A percentile compares a stretch with the other conserved stretches of the same genome.
Conservation (phyloP, 2,888 invertebrate species). For the Noctua pronuba region DNA sequence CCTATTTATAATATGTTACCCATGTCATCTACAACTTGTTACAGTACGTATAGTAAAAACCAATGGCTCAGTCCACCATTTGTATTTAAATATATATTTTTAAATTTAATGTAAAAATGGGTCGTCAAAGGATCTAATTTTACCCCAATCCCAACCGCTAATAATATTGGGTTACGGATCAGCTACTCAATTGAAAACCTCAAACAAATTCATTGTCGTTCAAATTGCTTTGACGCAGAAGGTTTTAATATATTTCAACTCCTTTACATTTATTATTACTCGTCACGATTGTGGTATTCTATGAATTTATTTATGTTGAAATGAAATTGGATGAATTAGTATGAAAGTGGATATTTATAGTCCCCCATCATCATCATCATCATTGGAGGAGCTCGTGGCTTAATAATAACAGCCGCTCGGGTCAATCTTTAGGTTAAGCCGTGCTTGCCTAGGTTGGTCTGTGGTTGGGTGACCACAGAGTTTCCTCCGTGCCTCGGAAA, state of each 20-base stretch:
- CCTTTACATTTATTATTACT: not conserved
- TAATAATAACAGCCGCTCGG: too few relatives aligned
- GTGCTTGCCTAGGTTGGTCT: too few relatives aligned
- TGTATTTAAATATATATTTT: not conserved
- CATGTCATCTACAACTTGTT: too few relatives aligned
- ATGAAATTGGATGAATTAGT: not conserved
- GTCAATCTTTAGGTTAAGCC: too few relatives aligned
- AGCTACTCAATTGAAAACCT: constrained; percentile 20
- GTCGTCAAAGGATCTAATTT: constrained; percentile 20
- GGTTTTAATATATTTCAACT: constrained; percentile 11
- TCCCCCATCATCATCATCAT: too few relatives aligned
- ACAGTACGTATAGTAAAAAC: not conserved
- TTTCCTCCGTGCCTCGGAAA: too few relatives aligned
- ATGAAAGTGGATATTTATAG: not conserved
- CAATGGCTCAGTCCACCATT: not conserved
- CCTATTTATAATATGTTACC: too few relatives aligned
- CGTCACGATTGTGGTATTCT: not conserved
- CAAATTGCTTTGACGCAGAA: constrained; percentile 21
- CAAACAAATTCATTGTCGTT: constrained; percentile 20
- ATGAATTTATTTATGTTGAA: not conserved
- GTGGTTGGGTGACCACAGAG: too few relatives aligned
- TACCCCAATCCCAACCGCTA: not conserved
- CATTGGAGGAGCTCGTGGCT: too few relatives aligned
- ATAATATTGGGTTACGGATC: constrained; percentile 14
- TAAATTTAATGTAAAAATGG: not conserved